Evolutionary conservation across 2,888 invertebrate genomes (phyloP).

Genomic region (Leptopilina syphax): DNA sequence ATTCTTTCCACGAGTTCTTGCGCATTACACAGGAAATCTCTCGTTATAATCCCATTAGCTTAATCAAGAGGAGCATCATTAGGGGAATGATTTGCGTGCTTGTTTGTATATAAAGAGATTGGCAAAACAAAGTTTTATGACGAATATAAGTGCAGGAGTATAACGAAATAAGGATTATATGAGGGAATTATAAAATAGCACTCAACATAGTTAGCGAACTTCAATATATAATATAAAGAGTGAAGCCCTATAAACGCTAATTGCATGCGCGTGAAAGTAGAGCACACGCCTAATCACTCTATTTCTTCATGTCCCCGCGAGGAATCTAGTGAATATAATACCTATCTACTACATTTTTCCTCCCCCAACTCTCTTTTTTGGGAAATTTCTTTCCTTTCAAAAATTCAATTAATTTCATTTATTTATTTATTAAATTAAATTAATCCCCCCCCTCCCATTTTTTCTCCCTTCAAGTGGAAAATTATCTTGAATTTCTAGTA

Average conservation of each 20-base stretch:
- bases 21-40: constrained; percentile 8
- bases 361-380: background rate
- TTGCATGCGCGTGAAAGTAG: constrained; percentile 60
- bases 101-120: background rate
- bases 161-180: constrained; percentile 3
- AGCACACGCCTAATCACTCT: constrained; percentile 52
- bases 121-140: background rate
- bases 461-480: too few species aligned
- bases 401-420: too few species aligned
- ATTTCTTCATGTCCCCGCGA: constrained; percentile 49
- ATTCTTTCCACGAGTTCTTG: background rate
- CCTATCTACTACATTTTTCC: constrained; percentile 4
- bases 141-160: background rate
- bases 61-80: constrained; percentile 12
- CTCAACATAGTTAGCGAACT: background rate
- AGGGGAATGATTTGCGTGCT: constrained; percentile 9
- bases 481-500: too few species aligned
- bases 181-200: background rate
- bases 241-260: constrained; percentile 40
- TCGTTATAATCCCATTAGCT: constrained; percentile 13
- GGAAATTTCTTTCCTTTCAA: background rate
- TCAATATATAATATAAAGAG: background rate
- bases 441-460: too few species aligned
- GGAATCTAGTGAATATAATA: background rate
- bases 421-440: too few species aligned